Evolutionary conservation across 2,888 invertebrate species (phyloP), one percentile per base, ranked within the genome.

Genomic region (Athalia rosae): DNA sequence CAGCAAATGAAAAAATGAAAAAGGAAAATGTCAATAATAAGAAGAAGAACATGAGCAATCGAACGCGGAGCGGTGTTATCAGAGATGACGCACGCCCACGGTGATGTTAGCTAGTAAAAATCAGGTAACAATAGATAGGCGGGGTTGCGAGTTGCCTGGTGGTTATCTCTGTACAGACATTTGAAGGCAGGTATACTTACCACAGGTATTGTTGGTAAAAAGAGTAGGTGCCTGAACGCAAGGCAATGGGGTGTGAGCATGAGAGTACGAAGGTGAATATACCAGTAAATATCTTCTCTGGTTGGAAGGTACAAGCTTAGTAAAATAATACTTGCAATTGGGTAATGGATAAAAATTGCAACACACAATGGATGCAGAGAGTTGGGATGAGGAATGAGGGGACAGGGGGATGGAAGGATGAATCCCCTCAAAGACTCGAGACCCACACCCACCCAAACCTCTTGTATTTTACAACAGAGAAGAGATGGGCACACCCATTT

Each of bases 51-150:
- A 84, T 82, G 82, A 79, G 82, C 79, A 79, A 82, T 81, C 79
- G 81, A 81, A 77, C 76, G 79, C 80, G 79, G 76, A 62, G 11
- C 45, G 28, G 28, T 28, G 81, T 80, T 79, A 71, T 80, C 79
- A 82, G 83, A 84, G 85, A 87, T 86, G 87, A 87, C 84, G 85
- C 84, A 74, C 69, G 50, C 50, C 77, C 66, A 78, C 77, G 77
- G 77, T 67, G 73, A 76, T 45, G 79, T 78, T 83, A 81, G 86
- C 87, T 86, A 83, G 85, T 87, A 86, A 88, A 87, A 87, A 84
- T 87, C 82, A 67, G 81, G 81, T 85, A 87, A 88, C 88, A 88
- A 88, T 88, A 86, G 88, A 81, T 84, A 71, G 71, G 71, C 71
- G 71, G 56, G 58, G 71, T 53, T 64, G 28, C 45, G 47, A 43